Percentiles rank a stretch among this genome's conserved stretches.
Evolutionary conservation across 1,140 invertebrate genomes (phyloP).

Genomic region (Leptinotarsa undecemlineata): DNA sequence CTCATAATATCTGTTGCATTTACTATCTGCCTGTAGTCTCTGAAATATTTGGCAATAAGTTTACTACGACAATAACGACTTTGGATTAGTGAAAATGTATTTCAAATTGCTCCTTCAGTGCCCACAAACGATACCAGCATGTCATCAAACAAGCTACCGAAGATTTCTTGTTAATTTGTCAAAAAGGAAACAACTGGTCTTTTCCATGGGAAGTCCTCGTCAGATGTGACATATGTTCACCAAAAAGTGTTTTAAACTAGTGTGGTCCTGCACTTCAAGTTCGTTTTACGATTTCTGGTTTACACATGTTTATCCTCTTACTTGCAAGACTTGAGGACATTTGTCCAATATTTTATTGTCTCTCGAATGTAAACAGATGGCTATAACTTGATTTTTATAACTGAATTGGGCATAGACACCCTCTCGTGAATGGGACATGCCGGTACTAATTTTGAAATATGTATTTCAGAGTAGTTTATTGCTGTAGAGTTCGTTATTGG

Average conservation of each 20-base stretch:
- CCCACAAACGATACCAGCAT: constrained; percentile 4
- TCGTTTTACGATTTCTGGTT: constrained; percentile 23
- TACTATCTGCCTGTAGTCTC: too few relatives aligned
- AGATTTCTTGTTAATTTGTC: constrained; percentile 22
- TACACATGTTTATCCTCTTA: constrained; percentile 18
- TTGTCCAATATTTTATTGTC: constrained; percentile 22
- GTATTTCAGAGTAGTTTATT: constrained; percentile 13
- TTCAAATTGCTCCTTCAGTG: neutral
- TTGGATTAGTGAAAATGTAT: too few relatives aligned
- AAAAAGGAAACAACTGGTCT: constrained; percentile 10
- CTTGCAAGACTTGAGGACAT: constrained; percentile 5
- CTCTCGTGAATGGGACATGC: constrained; percentile 9
- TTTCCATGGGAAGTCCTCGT: constrained; percentile 25
- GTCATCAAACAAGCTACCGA: constrained; percentile 10
- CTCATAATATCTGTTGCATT: too few relatives aligned
- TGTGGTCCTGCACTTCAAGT: constrained; percentile 21
- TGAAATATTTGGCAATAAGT: too few relatives aligned
- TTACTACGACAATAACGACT: too few relatives aligned
- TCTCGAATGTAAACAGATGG: constrained; percentile 14
- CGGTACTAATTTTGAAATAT: constrained; percentile 15
- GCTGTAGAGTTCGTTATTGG: neutral
- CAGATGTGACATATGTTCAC: constrained; percentile 27
- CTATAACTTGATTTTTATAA: constrained; percentile 22
- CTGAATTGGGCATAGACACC: constrained; percentile 13
- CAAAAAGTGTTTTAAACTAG: constrained; percentile 16